phyloP scores from a whole-genome alignment of 2,113 vertebrate genomes.

The Cettia cetti region DNA sequence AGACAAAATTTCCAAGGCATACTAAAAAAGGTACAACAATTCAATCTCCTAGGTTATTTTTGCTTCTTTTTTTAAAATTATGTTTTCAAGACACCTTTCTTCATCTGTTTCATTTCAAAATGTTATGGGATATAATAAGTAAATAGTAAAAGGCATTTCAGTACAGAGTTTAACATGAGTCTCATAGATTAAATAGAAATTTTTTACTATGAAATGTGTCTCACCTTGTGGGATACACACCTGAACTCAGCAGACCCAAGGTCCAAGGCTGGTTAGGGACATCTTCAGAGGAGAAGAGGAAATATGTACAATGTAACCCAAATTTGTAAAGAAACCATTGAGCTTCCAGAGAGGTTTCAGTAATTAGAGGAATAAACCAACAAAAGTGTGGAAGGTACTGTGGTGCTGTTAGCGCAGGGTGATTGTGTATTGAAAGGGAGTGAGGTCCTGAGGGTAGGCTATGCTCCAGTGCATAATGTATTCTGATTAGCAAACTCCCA shows the following conservation, averaged over 20 bases:
- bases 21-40: background rate
- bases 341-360: background rate
- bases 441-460: fast-evolving
- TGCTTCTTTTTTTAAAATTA: background rate
- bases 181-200: background rate
- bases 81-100: background rate
- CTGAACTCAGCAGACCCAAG: background rate
- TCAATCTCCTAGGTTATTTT: background rate
- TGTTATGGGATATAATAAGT: background rate
- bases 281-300: background rate
- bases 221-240: background rate
- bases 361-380: background rate
- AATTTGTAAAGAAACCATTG: background rate
- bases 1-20: background rate
- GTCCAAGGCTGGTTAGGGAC: fast-evolving
- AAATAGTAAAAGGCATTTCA: background rate
- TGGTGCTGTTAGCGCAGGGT: background rate
- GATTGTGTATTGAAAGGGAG: background rate
- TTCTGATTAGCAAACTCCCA: background rate
- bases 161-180: background rate
- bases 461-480: background rate
- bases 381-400: background rate
- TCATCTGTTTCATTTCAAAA: background rate
- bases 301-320: background rate
- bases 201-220: fast-evolving